These are phyloP conservation scores for Austrolebias charrua DNA, from an alignment of 2,797 vertebrate genomes.

Conservation along the genomic window DNA sequence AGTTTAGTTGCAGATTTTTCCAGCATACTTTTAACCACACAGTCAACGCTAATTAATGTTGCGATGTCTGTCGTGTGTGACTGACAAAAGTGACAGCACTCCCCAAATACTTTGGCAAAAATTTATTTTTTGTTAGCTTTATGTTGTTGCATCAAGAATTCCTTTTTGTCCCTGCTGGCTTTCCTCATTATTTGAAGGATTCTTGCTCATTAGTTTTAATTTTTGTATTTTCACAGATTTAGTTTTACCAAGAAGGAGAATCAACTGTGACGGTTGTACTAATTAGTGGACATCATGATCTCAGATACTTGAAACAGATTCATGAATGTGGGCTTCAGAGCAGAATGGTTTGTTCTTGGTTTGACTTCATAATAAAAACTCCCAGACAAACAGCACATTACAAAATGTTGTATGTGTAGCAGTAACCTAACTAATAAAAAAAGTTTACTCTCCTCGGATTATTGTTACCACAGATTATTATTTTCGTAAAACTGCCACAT, in stretches of 20 bases:
- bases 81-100: conserved; percentile 36
- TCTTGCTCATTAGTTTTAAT: conserved; percentile 31
- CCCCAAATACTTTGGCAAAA: conserved; percentile 5
- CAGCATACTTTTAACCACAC: conserved; percentile 10
- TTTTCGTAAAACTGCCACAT: neutral
- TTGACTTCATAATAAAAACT: conserved; percentile 7
- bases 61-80: conserved; percentile 26
- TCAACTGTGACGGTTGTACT: conserved; percentile 37
- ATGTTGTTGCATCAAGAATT: conserved; percentile 12
- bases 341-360: conserved; percentile 3
- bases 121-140: conserved; percentile 6
- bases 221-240: conserved; percentile 13
- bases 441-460: neutral
- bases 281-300: conserved; percentile 30
- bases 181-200: conserved; percentile 23
- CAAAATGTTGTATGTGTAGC: neutral
- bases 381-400: neutral
- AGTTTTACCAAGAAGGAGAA: conserved; percentile 21
- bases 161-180: neutral
- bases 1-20: neutral
- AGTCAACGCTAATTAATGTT: conserved; percentile 18
- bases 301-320: conserved; percentile 3
- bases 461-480: neutral
- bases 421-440: neutral
- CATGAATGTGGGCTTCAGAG: conserved; percentile 30